Evolutionary conservation across 2,113 vertebrate species (phyloP).

Genomic region (Myodes glareolus): DNA sequence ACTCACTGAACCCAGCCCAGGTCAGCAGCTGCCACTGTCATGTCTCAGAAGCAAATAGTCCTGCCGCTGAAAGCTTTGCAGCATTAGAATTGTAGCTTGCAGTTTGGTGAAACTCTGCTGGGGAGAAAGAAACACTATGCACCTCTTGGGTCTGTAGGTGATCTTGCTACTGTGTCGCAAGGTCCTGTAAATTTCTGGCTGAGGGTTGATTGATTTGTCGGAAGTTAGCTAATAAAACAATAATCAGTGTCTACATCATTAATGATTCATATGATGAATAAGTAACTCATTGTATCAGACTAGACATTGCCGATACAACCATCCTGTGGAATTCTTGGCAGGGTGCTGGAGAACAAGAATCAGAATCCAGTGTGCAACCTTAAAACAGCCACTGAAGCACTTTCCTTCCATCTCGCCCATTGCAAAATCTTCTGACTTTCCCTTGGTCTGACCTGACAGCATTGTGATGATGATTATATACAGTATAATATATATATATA

Average conservation of each 20-base stretch:
- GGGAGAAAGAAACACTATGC: not conserved
- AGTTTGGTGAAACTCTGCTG: not conserved
- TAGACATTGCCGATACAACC: conserved; percentile 23
- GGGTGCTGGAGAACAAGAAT: not conserved
- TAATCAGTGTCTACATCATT: not conserved
- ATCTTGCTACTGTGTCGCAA: conserved; percentile 38
- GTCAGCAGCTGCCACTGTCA: conserved; percentile 55
- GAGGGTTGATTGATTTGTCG: not conserved
- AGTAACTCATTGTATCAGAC: conserved; percentile 49
- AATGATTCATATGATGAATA: conserved; percentile 58
- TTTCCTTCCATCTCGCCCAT: not conserved
- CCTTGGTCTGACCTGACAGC: not conserved
- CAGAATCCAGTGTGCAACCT: not conserved
- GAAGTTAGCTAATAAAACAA: conserved; percentile 29
- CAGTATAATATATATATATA: not conserved
- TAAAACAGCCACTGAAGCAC: not conserved
- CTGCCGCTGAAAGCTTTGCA: conserved; percentile 55
- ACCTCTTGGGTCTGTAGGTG: not conserved
- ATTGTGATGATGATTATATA: not conserved
- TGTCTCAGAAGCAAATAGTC: conserved; percentile 46
- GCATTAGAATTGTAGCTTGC: conserved; percentile 53
- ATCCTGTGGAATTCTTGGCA: not conserved
- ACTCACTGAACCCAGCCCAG: conserved; percentile 55
- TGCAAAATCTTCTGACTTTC: not conserved
- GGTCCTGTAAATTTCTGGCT: not conserved